Evolutionary conservation across 2,888 invertebrate species (phyloP).

Genomic region (Poecilobothrus nobilitatus): DNA sequence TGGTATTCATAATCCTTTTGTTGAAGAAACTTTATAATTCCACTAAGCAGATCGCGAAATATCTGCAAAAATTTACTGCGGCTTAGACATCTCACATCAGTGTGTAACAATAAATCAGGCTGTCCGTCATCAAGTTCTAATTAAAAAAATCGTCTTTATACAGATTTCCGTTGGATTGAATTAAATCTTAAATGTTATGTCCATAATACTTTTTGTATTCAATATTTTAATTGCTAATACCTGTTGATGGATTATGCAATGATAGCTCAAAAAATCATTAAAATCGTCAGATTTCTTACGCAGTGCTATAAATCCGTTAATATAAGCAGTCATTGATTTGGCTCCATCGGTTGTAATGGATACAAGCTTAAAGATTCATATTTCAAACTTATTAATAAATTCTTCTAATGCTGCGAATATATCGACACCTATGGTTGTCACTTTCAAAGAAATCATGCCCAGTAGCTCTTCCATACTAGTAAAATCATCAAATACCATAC

Average conservation of each 20-base stretch:
- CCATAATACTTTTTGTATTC: constrained; percentile 14
- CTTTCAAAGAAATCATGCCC: no score
- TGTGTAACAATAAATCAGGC: no score
- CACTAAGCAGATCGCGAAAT: no score
- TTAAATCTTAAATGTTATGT: constrained; percentile 13
- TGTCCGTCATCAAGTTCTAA: background rate
- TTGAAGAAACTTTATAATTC: no score
- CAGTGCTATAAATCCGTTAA: constrained; percentile 7
- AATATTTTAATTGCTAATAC: background rate
- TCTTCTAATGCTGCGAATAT: constrained; percentile 7
- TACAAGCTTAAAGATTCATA: constrained; percentile 10
- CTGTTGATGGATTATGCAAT: constrained; percentile 14
- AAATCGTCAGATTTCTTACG: background rate
- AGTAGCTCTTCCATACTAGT: no score
- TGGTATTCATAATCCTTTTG: no score
- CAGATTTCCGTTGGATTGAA: constrained; percentile 10
- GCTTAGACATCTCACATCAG: no score
- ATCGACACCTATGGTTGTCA: constrained; percentile 11
- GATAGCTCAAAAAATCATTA: background rate
- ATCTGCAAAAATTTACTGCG: no score
- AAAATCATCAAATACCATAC: constrained; percentile 14
- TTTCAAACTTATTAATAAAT: constrained; percentile 2
- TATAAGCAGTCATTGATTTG: background rate
- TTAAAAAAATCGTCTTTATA: constrained; percentile 3
- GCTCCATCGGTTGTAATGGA: constrained; percentile 9